Conservation (phyloP, 1,140 invertebrate genomes). For the Drosophila trapezifrons region DNA sequence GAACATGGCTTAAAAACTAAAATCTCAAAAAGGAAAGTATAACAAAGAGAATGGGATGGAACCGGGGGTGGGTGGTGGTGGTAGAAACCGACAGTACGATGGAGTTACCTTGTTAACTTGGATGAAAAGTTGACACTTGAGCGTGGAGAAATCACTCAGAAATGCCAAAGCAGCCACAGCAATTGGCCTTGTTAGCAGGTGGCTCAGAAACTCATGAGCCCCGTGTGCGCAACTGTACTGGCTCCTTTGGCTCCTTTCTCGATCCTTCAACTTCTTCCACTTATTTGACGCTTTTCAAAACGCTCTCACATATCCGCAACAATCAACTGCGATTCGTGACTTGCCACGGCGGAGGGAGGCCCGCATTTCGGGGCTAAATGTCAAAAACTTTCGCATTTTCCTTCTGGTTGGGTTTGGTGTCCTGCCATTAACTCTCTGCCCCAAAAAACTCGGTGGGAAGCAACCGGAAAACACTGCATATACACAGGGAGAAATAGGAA, state of each 20-base stretch:
- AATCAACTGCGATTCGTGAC: slow-evolving; percentile 44
- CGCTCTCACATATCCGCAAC: slow-evolving; percentile 60
- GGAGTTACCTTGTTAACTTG: slow-evolving; percentile 43
- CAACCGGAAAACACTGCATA: slow-evolving; percentile 24
- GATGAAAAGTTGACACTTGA: slow-evolving; percentile 41
- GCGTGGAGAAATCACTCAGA: slow-evolving; percentile 37
- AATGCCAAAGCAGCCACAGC: slow-evolving; percentile 29
- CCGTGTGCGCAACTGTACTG: slow-evolving; percentile 33
- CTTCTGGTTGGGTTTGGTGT: slow-evolving; percentile 9
- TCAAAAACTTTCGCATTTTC: slow-evolving; percentile 59
- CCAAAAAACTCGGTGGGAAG: slow-evolving; percentile 13
- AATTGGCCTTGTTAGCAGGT: slow-evolving; percentile 48
- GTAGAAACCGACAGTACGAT: neutral
- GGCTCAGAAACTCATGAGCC: slow-evolving; percentile 13
- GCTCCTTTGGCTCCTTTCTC: slow-evolving; percentile 3
- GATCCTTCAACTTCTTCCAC: slow-evolving; percentile 39
- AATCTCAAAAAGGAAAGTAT: slow-evolving; percentile 16
- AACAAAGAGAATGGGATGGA: neutral
- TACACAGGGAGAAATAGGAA: slow-evolving; percentile 1
- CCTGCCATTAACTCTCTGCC: slow-evolving; percentile 27
- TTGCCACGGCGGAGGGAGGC: slow-evolving; percentile 33
- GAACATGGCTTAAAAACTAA: slow-evolving; percentile 38
- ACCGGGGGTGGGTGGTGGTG: neutral
- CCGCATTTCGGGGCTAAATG: slow-evolving; percentile 58
- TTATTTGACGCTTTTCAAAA: slow-evolving; percentile 61